Conservation (phyloP, 1,140 invertebrate genomes). For the Macrobrachium rosenbergii region DNA sequence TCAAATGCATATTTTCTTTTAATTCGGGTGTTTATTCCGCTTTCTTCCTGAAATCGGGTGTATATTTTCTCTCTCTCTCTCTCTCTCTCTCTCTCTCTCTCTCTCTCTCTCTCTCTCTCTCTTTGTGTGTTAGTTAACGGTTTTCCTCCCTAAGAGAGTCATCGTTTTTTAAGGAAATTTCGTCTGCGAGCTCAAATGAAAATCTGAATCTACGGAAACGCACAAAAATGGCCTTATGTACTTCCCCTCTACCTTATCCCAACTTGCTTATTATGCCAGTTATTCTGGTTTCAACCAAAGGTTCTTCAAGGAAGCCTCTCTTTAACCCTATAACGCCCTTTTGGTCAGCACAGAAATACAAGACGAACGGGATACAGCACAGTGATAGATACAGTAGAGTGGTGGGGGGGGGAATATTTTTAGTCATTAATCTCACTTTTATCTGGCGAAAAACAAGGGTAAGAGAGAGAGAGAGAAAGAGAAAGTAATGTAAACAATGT, state of each 20-base stretch:
- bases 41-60: too few species aligned
- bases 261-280: too few species aligned
- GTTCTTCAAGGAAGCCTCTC: background rate
- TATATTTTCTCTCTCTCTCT: background rate
- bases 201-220: background rate
- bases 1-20: too few species aligned
- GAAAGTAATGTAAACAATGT: too few species aligned
- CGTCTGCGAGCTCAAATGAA: too few species aligned
- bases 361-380: background rate
- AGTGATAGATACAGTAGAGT: background rate
- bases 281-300: too few species aligned
- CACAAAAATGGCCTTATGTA: background rate
- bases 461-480: conserved; percentile 12
- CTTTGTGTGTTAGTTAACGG: too few species aligned
- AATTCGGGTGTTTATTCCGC: too few species aligned
- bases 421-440: too few species aligned
- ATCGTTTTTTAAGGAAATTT: too few species aligned
- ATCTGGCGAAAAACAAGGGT: background rate
- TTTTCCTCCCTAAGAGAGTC: too few species aligned
- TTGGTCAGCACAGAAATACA: background rate
- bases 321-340: background rate
- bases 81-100: background rate
- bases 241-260: too few species aligned
- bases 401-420: background rate
- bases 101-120: background rate